phyloP scores from a whole-genome alignment of 2,888 invertebrate species.

The Trissolcus brochymenae region DNA sequence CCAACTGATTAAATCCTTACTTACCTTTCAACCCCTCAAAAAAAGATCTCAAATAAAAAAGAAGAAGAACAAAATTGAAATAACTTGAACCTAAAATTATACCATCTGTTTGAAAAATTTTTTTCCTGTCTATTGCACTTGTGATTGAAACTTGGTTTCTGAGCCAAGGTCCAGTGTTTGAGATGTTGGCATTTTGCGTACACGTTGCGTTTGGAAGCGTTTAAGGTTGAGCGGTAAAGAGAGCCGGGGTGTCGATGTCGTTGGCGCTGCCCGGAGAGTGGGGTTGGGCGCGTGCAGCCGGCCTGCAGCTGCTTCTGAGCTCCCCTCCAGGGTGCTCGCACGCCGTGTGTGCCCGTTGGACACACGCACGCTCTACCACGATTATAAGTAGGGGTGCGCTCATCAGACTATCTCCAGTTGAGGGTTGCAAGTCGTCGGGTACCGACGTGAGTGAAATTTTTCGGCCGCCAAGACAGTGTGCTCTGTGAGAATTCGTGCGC shows the following conservation, averaged over 20 bases:
- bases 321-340: constrained; percentile 75
- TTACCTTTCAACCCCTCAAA: no score
- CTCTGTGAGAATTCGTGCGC: neutral
- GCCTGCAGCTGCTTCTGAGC: constrained; percentile 73
- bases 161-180: neutral
- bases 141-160: neutral
- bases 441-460: constrained; percentile 20
- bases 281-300: constrained; percentile 78
- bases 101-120: no score
- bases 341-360: constrained; percentile 64
- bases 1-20: no score
- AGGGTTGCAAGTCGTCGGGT: constrained; percentile 70
- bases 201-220: constrained; percentile 30
- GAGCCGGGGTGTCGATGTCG: constrained; percentile 52
- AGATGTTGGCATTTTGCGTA: constrained; percentile 42
- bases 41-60: no score
- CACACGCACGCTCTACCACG: constrained; percentile 65
- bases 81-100: no score
- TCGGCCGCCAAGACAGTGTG: neutral
- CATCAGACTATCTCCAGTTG: constrained; percentile 73
- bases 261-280: constrained; percentile 75
- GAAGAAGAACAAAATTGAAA: no score
- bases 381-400: constrained; percentile 76
- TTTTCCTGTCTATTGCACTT: no score
- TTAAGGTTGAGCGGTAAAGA: constrained; percentile 46